These are phyloP conservation scores for Rhingia rostrata DNA, from an alignment of 2,888 invertebrate genomes.

Conservation along the genomic window DNA sequence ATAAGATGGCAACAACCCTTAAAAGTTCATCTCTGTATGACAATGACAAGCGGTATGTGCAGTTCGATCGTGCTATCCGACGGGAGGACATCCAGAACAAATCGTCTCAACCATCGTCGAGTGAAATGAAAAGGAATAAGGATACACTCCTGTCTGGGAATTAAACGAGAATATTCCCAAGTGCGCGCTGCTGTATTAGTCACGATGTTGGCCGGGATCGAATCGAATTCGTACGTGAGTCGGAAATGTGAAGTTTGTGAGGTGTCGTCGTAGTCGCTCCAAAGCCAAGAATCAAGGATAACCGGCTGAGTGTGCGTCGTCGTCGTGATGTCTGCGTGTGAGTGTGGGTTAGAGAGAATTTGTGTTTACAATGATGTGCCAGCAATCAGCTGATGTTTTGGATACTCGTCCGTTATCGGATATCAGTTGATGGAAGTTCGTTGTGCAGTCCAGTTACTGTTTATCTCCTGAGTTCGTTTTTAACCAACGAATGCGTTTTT, in stretches of 20 bases:
- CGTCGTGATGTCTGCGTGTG: not conserved
- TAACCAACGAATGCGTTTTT: conserved; percentile 82
- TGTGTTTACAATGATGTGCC: conserved; percentile 39
- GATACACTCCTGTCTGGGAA: conserved; percentile 20
- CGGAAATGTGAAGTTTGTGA: conserved; percentile 3
- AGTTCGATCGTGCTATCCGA: conserved; percentile 78
- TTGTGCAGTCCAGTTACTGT: conserved; percentile 27
- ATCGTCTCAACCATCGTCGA: conserved; percentile 17
- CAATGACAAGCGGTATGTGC: conserved; percentile 64
- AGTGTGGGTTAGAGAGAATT: conserved; percentile 10
- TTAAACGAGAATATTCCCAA: not conserved
- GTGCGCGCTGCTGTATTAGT: not conserved
- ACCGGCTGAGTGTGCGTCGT: conserved; percentile 23
- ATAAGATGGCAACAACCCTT: conserved; percentile 70
- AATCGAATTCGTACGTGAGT: conserved; percentile 9
- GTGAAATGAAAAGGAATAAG: not conserved
- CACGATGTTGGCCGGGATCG: too few species aligned
- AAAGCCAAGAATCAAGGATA: conserved; percentile 6
- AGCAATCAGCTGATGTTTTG: conserved; percentile 64
- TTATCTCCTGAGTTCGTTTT: not conserved
- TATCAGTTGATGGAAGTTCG: conserved; percentile 50
- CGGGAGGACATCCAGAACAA: conserved; percentile 75
- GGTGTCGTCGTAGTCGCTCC: not conserved
- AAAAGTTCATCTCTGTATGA: conserved; percentile 41
- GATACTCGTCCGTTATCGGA: conserved; percentile 23